A percentile compares a stretch with the other conserved stretches of the same genome.
phyloP scores from a whole-genome alignment of 1,140 invertebrate genomes.

The Pachyrhynchus sulphureomaculatus region DNA sequence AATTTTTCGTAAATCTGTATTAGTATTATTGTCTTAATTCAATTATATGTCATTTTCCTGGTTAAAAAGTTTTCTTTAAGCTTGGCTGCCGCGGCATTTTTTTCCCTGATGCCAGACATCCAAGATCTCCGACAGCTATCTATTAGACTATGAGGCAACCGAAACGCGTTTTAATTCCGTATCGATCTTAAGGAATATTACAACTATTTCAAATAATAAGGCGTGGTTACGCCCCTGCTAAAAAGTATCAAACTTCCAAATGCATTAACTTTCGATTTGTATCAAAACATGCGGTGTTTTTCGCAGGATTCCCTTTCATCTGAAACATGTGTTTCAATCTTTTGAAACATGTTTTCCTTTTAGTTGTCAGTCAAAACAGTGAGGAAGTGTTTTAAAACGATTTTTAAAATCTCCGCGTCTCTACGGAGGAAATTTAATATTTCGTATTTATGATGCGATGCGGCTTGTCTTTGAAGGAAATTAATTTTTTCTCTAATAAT shows the following conservation, averaged over 20 bases:
- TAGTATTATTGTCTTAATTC: too few relatives aligned
- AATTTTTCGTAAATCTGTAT: too few relatives aligned
- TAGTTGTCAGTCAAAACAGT: conserved; percentile 4
- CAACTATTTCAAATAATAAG: too few relatives aligned
- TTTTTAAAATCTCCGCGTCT: conserved; percentile 1
- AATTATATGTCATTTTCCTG: too few relatives aligned
- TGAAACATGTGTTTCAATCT: conserved; percentile 5
- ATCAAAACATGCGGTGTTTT: conserved; percentile 6
- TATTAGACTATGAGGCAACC: too few relatives aligned
- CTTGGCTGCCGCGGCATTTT: too few relatives aligned
- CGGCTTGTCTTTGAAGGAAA: background rate
- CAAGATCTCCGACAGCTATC: too few relatives aligned
- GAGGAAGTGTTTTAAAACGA: conserved; percentile 14
- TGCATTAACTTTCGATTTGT: conserved; percentile 10
- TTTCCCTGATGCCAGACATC: too few relatives aligned
- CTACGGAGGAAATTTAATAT: conserved; percentile 6
- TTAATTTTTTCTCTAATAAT: too few relatives aligned
- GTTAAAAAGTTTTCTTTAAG: too few relatives aligned
- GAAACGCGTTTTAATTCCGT: too few relatives aligned
- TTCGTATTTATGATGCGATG: background rate
- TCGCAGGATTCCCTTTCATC: conserved; percentile 5
- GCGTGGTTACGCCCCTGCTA: background rate
- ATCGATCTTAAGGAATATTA: too few relatives aligned
- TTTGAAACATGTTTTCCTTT: conserved; percentile 8
- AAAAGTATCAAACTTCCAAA: conserved; percentile 12